Base-by-base conservation (phyloP, 37 sponge, comb jelly and placozoan species). In the Beroe forskalii region DNA sequence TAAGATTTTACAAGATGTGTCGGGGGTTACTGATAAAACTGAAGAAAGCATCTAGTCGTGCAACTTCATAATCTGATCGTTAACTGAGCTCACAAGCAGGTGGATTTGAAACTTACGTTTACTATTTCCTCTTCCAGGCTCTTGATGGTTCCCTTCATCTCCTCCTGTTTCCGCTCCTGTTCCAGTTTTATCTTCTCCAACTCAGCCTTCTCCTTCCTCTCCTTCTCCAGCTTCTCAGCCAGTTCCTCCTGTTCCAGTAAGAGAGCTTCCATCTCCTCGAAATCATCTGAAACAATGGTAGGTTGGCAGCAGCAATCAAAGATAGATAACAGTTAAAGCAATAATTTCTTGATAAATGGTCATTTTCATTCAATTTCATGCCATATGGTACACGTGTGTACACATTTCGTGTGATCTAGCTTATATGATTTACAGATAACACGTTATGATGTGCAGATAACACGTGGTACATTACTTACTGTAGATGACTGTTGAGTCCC, bases 231-330 rank as follows among this genome's bases (percentile, higher is more conserved):
- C 40, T 44, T 41, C 40, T 80, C 55, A 4, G 24, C 30, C 55
- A 80, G 86, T 80, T 17, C 40, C 55, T 80, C 86, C 55, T 80
- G 86, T 48, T 80, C 55, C 86, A 80, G 17, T 37, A 80, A 25
- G 27, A 80, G 86, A 1, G 86, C 86, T 25, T 80, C 86, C 86
- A 80, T 80, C 55, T 80, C 86, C 55, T 80, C 86, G 30, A 80
- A 80, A 80, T 80, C 86, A 43, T 43, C 86, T 80, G 86, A 64
- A n/a, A n/a, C n/a, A 55, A 20, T 9, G 17, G 60, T 9, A 17
- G 60, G 60, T 55, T 20, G 60, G 60, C 14, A 55, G 17, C 17
- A 20, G 17, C 14, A 20, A 17, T 9, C 9, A 55, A 55, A 55
- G 9, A 55, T n/a, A n/a, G n/a, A n/a, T n/a, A n/a, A n/a, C n/a